Base-by-base conservation (phyloP, 1,140 invertebrate genomes). In the Hyles vespertilio region DNA sequence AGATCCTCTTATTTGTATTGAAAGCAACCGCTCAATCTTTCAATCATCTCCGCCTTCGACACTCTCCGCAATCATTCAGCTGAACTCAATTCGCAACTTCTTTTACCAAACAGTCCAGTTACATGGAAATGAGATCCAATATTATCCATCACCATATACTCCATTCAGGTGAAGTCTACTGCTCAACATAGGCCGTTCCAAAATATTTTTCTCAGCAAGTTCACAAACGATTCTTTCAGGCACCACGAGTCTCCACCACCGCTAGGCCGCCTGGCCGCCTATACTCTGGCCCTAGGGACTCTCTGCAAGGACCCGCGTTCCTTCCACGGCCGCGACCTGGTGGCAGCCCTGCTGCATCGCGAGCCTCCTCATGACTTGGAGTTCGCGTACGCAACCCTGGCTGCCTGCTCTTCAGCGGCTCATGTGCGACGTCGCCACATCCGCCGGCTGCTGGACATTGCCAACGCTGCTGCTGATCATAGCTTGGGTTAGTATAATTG, bases 251-350 rank as follows among this genome's bases (percentile, higher is more conserved):
- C 93, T 9, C 92, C 93, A 0, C 91, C 95, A n/a, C 94, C 94
- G 5, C 90, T 94, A 6, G 92, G 93, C 3, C 92, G 92, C 66
- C 79, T 96, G 22, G 94, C 95, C 0, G 91, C 92, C 9, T 96
- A 95, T 79, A 92, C 94, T 0, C 88, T 96, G 5, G 94, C 95
- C 0, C 78, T 96, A 44, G 94, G 93, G 12, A 92, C 94, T 2
- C 89, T 95, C 33, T 97, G 95, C 83, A 93, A 94, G 79, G 95
- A 96, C 75, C 95, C 95, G 0, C 91, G 94, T 66, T 92, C 94
- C 62, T 96, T 96, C 79, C 93, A 96, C 79, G 94, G 94, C 2
- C 94, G 96, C 65, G 95, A 97, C 78, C 83, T 95, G 67, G 93
- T 95, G 5, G 91, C 94, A 56, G 93, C 92, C 0, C 72, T 95